Evolutionary conservation across 1,140 invertebrate genomes (phyloP), one percentile per base, ranked within the genome.

Genomic region (Drosophila persimilis): DNA sequence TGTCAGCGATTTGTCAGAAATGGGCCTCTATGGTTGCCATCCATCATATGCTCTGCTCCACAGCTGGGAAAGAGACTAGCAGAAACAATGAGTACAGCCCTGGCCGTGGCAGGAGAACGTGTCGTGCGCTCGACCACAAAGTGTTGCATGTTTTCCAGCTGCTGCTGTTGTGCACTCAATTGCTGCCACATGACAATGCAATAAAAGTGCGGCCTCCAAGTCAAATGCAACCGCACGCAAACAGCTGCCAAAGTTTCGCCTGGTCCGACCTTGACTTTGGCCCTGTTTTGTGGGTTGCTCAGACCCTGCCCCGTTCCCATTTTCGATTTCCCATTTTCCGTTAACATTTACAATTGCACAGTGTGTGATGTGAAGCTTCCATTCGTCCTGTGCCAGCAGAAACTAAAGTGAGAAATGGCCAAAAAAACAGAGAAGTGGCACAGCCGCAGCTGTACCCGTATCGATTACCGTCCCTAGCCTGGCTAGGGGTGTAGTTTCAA

Each of bases 181-280:
- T 77, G 73, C 65, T 71, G 73, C 77, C 81, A 52, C 77, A 85
- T 88, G 81, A 74, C 77, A 86, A 81, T 85, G 81, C 83, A 77
- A 85, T 88, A 85, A 86, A 86, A 86, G 54, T 62, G 54, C 47
- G 74, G 73, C 71, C 57, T 61, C 58, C 60, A 59, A 61, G 81
- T 63, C 57, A 85, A 69, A 61, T 77, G 62, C 66, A 86, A 77
- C 73, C 73, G 45, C 80, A 85, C 67, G 81, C 80, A 70, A 85
- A 53, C 73, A 77, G 73, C 81, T 86, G 72, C 60, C 62, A 41
- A 64, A 75, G 64, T 75, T 51, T 45, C 70, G 54, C 80, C 50
- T 11, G 58, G 35, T 41, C 11, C 51, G 78, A 77, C 80, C 80
- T 85, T 85, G 80, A 85, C 80, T 85, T 86, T 31, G 31, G 31